phyloP scores from a whole-genome alignment of 2,113 vertebrate species.

The Pangasianodon gigas region DNA sequence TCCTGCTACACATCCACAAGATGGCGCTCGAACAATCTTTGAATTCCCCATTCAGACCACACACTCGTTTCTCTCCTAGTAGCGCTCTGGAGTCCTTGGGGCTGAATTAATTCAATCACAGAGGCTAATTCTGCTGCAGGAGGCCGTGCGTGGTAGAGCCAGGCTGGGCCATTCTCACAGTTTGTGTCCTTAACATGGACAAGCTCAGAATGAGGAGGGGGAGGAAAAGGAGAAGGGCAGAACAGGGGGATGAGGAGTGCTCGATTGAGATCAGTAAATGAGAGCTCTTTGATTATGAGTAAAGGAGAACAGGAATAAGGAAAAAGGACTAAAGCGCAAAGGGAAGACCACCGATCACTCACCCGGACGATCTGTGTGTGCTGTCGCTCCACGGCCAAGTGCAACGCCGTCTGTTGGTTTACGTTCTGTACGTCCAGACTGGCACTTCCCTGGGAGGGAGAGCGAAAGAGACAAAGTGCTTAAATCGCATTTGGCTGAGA shows the following conservation, averaged over 20 bases:
- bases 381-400: constrained; percentile 95
- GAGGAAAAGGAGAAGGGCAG: not conserved
- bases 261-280: not conserved
- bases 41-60: constrained; percentile 13
- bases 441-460: constrained; percentile 83
- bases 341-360: constrained; percentile 55
- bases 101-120: constrained; percentile 57
- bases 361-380: constrained; percentile 98
- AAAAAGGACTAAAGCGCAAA: not conserved
- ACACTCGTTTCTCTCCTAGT: constrained; percentile 27
- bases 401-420: constrained; percentile 96
- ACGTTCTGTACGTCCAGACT: constrained; percentile 98
- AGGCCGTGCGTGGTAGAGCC: constrained; percentile 60
- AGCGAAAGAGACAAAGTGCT: constrained; percentile 31
- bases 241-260: constrained; percentile 23
- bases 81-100: constrained; percentile 55
- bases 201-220: not conserved
- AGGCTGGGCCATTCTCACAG: constrained; percentile 31
- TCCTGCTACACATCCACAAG: constrained; percentile 69
- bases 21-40: constrained; percentile 70
- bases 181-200: constrained; percentile 3
- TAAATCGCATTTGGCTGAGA: constrained; percentile 33
- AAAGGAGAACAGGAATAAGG: not conserved
- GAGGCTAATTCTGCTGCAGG: constrained; percentile 65
- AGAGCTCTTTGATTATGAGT: not conserved